Conservation (phyloP, 2,113 vertebrate genomes). For the Sclerurus mexicanus region DNA sequence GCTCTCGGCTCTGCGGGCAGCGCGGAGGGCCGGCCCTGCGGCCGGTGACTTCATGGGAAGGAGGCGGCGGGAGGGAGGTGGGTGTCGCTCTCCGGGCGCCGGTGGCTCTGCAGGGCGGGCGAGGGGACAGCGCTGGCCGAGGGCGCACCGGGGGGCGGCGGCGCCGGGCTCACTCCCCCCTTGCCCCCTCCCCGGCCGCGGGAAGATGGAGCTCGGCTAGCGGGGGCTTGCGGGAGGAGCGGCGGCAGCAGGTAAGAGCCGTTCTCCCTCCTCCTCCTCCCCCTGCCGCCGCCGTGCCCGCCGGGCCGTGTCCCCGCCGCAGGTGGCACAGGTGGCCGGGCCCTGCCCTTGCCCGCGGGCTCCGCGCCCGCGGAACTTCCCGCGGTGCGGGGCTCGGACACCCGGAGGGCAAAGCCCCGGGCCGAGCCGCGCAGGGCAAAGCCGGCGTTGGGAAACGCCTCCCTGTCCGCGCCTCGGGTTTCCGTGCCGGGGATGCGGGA, state of each 20-base stretch:
- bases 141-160: too few relatives aligned
- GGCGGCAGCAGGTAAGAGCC: slow-evolving; percentile 62
- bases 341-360: not conserved
- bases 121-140: slow-evolving; percentile 25
- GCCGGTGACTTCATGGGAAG: slow-evolving; percentile 64
- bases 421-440: not conserved
- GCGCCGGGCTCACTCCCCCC: not conserved
- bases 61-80: not conserved
- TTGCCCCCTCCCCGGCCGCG: not conserved
- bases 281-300: not conserved
- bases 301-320: not conserved
- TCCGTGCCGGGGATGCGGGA: not conserved
- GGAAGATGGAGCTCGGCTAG: slow-evolving; percentile 72
- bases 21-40: slow-evolving; percentile 19
- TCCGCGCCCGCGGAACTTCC: not conserved
- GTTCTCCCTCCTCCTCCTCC: slow-evolving; percentile 19
- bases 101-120: not conserved
- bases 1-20: not conserved
- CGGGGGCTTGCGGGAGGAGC: not conserved
- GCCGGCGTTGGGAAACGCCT: not conserved
- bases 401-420: not conserved
- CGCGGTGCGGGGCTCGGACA: not conserved
- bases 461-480: not conserved
- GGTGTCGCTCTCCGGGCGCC: not conserved
- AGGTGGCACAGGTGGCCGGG: not conserved